phyloP scores from a whole-genome alignment of 2,113 vertebrate genomes.

The Pituophis catenifer region DNA sequence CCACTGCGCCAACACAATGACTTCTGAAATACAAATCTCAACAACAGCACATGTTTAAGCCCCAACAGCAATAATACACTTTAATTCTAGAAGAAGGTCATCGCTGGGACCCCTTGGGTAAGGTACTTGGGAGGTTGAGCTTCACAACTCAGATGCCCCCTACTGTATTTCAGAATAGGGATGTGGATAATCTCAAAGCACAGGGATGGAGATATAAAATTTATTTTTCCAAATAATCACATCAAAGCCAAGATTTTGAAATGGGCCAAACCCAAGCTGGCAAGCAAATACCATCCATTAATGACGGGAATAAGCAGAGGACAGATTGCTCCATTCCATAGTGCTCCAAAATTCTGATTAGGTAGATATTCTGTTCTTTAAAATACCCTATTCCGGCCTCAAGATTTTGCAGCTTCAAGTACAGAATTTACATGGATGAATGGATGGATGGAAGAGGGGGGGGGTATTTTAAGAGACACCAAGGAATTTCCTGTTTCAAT shows the following conservation, averaged over 20 bases:
- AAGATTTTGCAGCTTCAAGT: neutral
- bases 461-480: neutral
- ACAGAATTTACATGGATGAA: neutral
- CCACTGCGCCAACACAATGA: neutral
- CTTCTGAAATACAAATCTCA: neutral
- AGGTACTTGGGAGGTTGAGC: neutral
- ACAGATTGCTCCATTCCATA: neutral
- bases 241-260: neutral
- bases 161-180: neutral
- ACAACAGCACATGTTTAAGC: neutral
- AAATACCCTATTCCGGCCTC: neutral
- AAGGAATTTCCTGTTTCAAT: neutral
- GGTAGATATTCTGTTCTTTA: neutral
- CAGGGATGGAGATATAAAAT: neutral
- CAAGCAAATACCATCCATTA: neutral
- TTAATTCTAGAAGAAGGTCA: neutral
- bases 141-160: neutral
- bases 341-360: neutral
- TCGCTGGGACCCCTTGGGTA: neutral
- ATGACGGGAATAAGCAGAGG: neutral
- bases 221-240: neutral
- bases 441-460: fast-evolving
- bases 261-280: neutral
- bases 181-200: neutral
- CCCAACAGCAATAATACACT: neutral